Percentiles rank a stretch among this genome's conserved stretches.
Evolutionary conservation across 2,113 vertebrate genomes (phyloP).

Genomic region (Perca schrenkii): DNA sequence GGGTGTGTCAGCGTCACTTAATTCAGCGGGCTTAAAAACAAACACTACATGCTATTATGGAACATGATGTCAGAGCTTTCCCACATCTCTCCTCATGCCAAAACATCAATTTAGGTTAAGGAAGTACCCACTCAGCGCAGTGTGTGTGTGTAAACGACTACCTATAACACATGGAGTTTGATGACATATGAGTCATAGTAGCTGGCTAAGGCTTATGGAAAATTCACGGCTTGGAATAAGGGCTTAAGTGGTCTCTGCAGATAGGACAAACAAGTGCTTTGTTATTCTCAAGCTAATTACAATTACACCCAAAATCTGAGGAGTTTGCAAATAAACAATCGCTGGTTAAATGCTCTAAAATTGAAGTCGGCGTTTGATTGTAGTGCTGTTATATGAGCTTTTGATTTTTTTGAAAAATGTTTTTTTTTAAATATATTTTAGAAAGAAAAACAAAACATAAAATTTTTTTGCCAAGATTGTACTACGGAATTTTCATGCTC

Average conservation of each 20-base stretch:
- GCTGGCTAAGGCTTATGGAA: slow-evolving; percentile 67
- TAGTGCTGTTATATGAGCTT: neutral
- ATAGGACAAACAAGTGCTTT: slow-evolving; percentile 45
- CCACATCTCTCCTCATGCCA: slow-evolving; percentile 54
- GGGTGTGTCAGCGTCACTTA: slow-evolving; percentile 27
- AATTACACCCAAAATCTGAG: slow-evolving; percentile 22
- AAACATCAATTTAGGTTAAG: slow-evolving; percentile 59
- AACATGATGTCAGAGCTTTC: slow-evolving; percentile 48
- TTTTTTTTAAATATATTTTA: neutral
- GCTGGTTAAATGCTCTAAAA: neutral
- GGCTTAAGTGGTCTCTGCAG: slow-evolving; percentile 47
- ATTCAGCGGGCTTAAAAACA: slow-evolving; percentile 25
- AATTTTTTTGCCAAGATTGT: neutral
- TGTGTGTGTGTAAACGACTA: neutral
- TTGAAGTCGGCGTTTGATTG: neutral
- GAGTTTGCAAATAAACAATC: slow-evolving; percentile 26
- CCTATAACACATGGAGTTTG: slow-evolving; percentile 62
- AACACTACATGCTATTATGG: slow-evolving; percentile 42
- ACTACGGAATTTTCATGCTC: neutral
- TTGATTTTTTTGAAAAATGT: neutral
- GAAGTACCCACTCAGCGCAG: slow-evolving; percentile 12
- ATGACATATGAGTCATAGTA: slow-evolving; percentile 62
- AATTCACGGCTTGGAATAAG: slow-evolving; percentile 58
- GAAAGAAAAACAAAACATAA: neutral
- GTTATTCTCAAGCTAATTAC: slow-evolving; percentile 56